Evolutionary conservation across 2,797 vertebrate species (phyloP).

Genomic region (Euthynnus affinis): DNA sequence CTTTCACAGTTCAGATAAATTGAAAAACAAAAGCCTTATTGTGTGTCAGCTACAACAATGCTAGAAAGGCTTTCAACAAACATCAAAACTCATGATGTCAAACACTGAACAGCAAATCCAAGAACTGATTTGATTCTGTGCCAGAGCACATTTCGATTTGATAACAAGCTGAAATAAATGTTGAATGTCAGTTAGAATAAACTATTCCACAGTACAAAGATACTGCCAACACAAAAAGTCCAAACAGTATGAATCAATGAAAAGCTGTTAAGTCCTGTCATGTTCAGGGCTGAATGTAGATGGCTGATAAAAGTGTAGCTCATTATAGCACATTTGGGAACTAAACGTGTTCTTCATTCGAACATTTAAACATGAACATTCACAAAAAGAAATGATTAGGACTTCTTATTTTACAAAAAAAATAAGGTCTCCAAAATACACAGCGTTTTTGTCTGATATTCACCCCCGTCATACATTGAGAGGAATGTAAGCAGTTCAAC

Average conservation of each 20-base stretch:
- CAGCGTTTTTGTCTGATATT: slow-evolving; percentile 51
- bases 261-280: slow-evolving; percentile 6
- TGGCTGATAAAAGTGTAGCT: background rate
- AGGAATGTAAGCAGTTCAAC: slow-evolving; percentile 62
- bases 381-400: slow-evolving; percentile 45
- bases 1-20: background rate
- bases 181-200: slow-evolving; percentile 19
- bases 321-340: slow-evolving; percentile 35
- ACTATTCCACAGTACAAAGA: slow-evolving; percentile 29
- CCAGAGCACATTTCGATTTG: slow-evolving; percentile 22
- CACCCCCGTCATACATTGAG: slow-evolving; percentile 49
- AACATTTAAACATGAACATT: slow-evolving; percentile 59
- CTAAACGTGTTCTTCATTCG: slow-evolving; percentile 34
- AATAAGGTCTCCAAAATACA: slow-evolving; percentile 60
- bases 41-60: slow-evolving; percentile 7
- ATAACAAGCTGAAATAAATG: slow-evolving; percentile 12
- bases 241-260: slow-evolving; percentile 25
- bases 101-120: background rate
- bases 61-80: slow-evolving; percentile 19
- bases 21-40: background rate
- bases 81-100: background rate
- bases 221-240: slow-evolving; percentile 37
- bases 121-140: background rate
- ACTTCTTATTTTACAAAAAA: slow-evolving; percentile 63
- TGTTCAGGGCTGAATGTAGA: slow-evolving; percentile 27